Base-by-base conservation (phyloP, 2,888 invertebrate genomes). In the Acanthoscelides obtectus region DNA sequence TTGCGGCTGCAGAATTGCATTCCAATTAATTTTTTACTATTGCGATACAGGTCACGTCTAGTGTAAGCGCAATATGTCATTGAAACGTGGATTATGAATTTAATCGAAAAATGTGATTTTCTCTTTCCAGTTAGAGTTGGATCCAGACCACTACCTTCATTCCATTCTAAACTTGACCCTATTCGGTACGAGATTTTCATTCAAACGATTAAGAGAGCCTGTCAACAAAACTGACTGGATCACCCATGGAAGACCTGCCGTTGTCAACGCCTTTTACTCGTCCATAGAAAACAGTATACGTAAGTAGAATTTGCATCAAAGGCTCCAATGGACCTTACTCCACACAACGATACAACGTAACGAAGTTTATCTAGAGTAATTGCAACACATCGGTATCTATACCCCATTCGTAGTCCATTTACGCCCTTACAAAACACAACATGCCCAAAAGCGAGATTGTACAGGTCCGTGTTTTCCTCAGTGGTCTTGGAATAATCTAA, bases 141-240 rank as follows among this genome's bases (percentile, higher is more conserved):
- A 91, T 72, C 87, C 90, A 0, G 88, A 90, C 71, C 88, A 90
- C 77, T 92, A 94, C 80, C 89, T 95, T 85, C 90, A 91, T 77
- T 94, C 94, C 0, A 90, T 94, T 68, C 84, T 95, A 76, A 93
- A 92, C 80, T 86, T 95, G 81, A 94, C 94, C 0, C 88, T 92
- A 70, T 95, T 95, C 83, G 93, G 94, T 67, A 94, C 93, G 0
- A 90, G 93, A 81, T 94, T 91, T 81, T 89, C 94, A 22, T 95
- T 94, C 85, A 90, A 90, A 75, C 91, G 93, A 79, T 87, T 96
- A 21, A 88, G 95, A 22, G 89, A 92, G 82, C 92, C 93, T 0
- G 93, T 94, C 25, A 94, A 94, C 86, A 94, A 94, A 86, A 93
- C 93, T 4, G 94, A 94, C 83, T 95, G 95, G 95, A 88, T 93